Evolutionary conservation across 2,888 invertebrate genomes (phyloP).

Genomic region (Caradrina kadenii): DNA sequence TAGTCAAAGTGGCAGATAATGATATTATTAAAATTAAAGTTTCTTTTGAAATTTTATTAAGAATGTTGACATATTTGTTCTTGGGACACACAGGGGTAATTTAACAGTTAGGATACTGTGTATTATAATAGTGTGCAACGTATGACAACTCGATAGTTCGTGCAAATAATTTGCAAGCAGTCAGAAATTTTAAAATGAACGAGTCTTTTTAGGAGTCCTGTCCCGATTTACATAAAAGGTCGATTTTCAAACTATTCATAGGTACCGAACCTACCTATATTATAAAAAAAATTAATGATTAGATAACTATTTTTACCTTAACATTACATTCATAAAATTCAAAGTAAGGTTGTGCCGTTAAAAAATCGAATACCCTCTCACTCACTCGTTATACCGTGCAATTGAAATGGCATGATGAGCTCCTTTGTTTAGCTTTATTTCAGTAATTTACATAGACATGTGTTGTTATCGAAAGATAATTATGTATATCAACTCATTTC

Average conservation of each 20-base stretch:
- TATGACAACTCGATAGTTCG: not conserved
- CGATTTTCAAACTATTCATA: too few relatives aligned
- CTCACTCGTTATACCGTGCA: too few relatives aligned
- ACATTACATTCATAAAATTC: not conserved
- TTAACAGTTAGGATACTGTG: not conserved
- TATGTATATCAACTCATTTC: constrained; percentile 3
- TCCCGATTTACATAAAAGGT: not conserved
- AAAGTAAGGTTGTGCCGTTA: too few relatives aligned
- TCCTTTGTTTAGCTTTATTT: not conserved
- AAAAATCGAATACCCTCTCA: too few relatives aligned
- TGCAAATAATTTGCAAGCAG: not conserved
- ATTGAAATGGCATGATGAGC: too few relatives aligned
- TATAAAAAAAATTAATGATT: not conserved
- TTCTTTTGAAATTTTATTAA: constrained; percentile 31
- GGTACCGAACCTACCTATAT: not conserved
- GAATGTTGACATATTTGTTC: constrained; percentile 27
- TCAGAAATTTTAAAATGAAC: not conserved
- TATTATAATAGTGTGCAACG: not conserved
- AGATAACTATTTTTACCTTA: not conserved
- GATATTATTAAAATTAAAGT: constrained; percentile 13
- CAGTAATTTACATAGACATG: not conserved
- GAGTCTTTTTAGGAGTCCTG: not conserved
- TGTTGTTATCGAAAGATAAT: not conserved
- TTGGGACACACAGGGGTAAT: not conserved
- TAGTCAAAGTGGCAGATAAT: constrained; percentile 22